Evolutionary conservation across 2,797 vertebrate species (phyloP).

Genomic region (Vireo griseus): DNA sequence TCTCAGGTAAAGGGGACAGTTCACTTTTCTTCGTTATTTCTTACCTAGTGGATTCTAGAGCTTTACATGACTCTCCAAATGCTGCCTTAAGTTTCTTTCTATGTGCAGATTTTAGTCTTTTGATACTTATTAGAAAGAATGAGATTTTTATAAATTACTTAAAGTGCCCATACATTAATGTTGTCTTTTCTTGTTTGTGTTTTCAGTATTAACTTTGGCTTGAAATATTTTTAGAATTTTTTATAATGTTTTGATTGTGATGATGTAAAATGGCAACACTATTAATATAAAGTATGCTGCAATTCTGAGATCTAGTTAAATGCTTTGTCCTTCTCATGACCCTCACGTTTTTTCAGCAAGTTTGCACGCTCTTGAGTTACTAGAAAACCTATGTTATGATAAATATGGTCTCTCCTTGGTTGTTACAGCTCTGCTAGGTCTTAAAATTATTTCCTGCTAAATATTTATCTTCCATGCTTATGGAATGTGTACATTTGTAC

Average conservation of each 20-base stretch:
- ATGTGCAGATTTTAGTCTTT: not conserved
- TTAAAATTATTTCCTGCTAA: not conserved
- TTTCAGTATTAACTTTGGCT: not conserved
- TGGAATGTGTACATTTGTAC: not conserved
- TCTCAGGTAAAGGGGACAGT: not conserved
- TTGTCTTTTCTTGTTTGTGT: not conserved
- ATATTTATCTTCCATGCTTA: not conserved
- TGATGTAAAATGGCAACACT: not conserved
- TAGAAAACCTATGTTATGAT: not conserved
- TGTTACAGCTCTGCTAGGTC: not conserved
- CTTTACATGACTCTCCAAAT: not conserved
- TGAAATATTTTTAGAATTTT: not conserved
- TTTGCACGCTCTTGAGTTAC: not conserved
- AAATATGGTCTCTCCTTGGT: not conserved
- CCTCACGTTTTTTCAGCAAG: not conserved
- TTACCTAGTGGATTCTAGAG: not conserved
- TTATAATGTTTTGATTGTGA: not conserved
- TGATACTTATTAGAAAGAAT: not conserved
- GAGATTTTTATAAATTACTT: not conserved
- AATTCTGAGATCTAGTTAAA: not conserved
- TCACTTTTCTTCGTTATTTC: not conserved
- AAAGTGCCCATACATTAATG: rapidly evolving
- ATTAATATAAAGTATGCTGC: not conserved
- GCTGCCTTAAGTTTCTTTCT: not conserved
- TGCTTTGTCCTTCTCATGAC: not conserved